Conservation (phyloP, 2,888 invertebrate species). For the Phaedon cochleariae region DNA sequence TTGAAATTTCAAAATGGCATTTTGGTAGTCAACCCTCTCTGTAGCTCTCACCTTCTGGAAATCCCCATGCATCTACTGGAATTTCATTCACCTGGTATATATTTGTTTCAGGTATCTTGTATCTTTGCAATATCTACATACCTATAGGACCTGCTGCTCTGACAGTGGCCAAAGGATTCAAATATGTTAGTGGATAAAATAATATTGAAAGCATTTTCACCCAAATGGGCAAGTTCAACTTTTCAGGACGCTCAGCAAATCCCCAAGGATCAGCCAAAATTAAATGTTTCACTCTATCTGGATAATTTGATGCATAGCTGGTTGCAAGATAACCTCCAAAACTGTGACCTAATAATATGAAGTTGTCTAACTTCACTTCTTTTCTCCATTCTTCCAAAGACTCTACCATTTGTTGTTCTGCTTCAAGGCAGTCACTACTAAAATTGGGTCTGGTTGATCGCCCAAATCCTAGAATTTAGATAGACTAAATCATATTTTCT, state of each 20-base stretch:
- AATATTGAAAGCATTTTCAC: constrained; percentile 79
- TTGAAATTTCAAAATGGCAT: no score
- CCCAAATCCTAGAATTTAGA: constrained; percentile 81
- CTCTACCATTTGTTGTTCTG: constrained; percentile 88
- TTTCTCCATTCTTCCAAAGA: constrained; percentile 94
- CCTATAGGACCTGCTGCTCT: constrained; percentile 87
- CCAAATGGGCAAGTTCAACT: constrained; percentile 75
- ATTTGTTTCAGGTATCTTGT: no score
- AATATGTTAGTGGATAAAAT: constrained; percentile 69
- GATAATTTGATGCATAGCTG: constrained; percentile 85
- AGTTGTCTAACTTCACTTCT: constrained; percentile 83
- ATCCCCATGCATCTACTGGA: no score
- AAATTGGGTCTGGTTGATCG: constrained; percentile 90
- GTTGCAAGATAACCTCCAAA: constrained; percentile 92
- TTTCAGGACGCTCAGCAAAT: constrained; percentile 70
- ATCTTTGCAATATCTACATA: constrained; percentile 53
- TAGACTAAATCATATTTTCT: no score
- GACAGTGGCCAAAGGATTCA: constrained; percentile 94
- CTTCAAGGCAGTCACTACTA: constrained; percentile 76
- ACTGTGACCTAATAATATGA: constrained; percentile 91
- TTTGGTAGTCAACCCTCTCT: no score
- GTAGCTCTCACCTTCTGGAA: no score
- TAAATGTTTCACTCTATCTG: constrained; percentile 86
- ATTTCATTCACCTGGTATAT: no score
- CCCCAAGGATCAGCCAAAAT: constrained; percentile 93